phyloP scores from a whole-genome alignment of 2,888 invertebrate genomes.

The Conistra vaccinii region DNA sequence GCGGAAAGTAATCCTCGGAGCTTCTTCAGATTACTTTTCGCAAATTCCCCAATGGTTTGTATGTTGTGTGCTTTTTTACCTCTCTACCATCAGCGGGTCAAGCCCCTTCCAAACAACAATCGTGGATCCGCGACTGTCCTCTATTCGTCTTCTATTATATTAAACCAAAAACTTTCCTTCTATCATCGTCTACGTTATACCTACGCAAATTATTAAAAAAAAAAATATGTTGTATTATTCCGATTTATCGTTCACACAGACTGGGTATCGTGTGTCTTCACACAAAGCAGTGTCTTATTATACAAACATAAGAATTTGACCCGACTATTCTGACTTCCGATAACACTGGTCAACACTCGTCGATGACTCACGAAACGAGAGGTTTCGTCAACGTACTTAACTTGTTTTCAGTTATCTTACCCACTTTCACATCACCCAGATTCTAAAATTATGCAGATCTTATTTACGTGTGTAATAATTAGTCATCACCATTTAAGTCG shows the following conservation, averaged over 20 bases:
- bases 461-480: not conserved
- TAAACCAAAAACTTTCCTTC: not conserved
- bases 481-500: slow-evolving; percentile 7
- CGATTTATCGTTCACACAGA: slow-evolving; percentile 14
- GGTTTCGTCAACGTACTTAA: slow-evolving; percentile 10
- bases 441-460: slow-evolving; percentile 14
- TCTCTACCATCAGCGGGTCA: too few relatives aligned
- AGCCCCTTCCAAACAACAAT: too few relatives aligned
- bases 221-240: not conserved
- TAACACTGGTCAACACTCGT: slow-evolving; percentile 23
- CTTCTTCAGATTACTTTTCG: too few relatives aligned
- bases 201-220: too few relatives aligned
- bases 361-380: slow-evolving; percentile 37
- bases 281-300: slow-evolving; percentile 22
- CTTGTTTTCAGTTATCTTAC: slow-evolving; percentile 17
- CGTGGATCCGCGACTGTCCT: too few relatives aligned
- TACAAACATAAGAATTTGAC: slow-evolving; percentile 37
- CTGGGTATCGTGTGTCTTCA: slow-evolving; percentile 15
- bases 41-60: too few relatives aligned
- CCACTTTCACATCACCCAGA: slow-evolving; percentile 44
- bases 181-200: not conserved
- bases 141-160: not conserved
- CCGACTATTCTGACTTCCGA: slow-evolving; percentile 29
- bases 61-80: too few relatives aligned
- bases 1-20: too few relatives aligned